These are phyloP conservation scores for Prunella fulvescens DNA, from an alignment of 2,113 vertebrate species.

Conservation along the genomic window DNA sequence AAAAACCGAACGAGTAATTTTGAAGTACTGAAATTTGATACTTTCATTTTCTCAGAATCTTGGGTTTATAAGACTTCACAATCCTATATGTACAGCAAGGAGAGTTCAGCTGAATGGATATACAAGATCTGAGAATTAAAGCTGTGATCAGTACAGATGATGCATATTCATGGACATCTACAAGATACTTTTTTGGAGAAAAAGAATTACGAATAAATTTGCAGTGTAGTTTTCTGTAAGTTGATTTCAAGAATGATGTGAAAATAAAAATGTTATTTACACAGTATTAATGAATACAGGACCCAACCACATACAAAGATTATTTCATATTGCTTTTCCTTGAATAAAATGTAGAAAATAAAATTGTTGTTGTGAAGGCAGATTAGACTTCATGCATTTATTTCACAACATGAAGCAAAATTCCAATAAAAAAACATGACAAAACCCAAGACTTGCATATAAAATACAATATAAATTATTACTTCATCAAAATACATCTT, in stretches of 20 bases:
- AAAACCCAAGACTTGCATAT: background rate
- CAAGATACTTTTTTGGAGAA: background rate
- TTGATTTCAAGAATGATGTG: background rate
- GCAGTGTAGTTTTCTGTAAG: background rate
- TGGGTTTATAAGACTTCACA: background rate
- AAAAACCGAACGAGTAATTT: background rate
- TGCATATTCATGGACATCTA: background rate
- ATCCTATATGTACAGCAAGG: background rate
- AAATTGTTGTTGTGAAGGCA: background rate
- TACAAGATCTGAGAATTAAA: background rate
- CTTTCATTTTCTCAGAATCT: background rate
- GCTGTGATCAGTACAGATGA: background rate
- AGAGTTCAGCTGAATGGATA: background rate
- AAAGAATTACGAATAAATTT: background rate
- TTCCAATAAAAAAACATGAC: background rate
- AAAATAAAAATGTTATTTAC: background rate
- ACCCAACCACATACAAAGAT: background rate
- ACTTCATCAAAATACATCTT: background rate
- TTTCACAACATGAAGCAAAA: background rate
- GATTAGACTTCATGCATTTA: background rate
- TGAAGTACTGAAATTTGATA: background rate
- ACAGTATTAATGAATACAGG: background rate
- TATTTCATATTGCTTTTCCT: background rate
- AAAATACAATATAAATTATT: background rate
- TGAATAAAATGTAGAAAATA: background rate